Evolutionary conservation across 1,140 invertebrate species (phyloP).

Genomic region (Pomacea maculata): DNA sequence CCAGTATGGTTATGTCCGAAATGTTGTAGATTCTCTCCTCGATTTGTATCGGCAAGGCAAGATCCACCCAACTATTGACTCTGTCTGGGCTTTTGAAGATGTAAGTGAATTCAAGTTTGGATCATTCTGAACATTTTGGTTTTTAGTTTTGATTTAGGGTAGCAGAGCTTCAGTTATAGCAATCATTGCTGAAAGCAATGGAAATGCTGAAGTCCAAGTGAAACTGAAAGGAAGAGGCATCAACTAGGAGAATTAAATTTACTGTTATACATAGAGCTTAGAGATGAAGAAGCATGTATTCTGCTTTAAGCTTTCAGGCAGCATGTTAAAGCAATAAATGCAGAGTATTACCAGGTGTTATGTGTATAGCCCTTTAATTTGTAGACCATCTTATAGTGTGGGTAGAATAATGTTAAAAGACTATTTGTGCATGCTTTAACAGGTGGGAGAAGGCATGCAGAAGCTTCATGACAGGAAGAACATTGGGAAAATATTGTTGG

Average conservation of each 20-base stretch:
- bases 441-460: slow-evolving; percentile 89
- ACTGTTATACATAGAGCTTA: too few relatives aligned
- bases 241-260: neutral
- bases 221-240: neutral
- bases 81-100: slow-evolving; percentile 86
- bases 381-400: too few relatives aligned
- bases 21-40: slow-evolving; percentile 78
- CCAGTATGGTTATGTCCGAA: slow-evolving; percentile 75
- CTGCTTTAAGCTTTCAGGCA: too few relatives aligned
- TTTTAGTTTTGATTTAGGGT: too few relatives aligned
- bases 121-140: neutral
- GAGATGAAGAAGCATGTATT: too few relatives aligned
- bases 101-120: slow-evolving; percentile 67
- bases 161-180: neutral
- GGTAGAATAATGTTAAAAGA: too few relatives aligned
- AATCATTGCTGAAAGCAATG: neutral
- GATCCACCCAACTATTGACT: slow-evolving; percentile 85
- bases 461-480: slow-evolving; percentile 92
- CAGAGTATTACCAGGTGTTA: too few relatives aligned
- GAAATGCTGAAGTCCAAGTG: neutral
- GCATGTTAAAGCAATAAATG: too few relatives aligned
- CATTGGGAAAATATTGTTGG: slow-evolving; percentile 86
- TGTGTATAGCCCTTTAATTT: too few relatives aligned
- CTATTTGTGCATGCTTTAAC: neutral
- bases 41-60: slow-evolving; percentile 79